Evolutionary conservation across 1,140 invertebrate species (phyloP).

Genomic region (Calliphora vicina): DNA sequence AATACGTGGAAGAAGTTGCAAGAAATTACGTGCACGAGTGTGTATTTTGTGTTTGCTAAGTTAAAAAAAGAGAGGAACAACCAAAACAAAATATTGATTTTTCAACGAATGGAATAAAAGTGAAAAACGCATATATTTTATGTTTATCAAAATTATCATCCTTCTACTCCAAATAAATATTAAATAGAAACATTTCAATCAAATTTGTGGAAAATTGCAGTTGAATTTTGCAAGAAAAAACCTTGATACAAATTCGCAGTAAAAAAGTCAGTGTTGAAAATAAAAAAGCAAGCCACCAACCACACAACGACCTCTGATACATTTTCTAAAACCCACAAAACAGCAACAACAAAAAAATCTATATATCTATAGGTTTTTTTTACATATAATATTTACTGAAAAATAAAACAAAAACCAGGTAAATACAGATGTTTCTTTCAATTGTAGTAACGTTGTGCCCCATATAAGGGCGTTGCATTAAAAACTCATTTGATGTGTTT

Average conservation of each 20-base stretch:
- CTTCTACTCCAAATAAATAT: not conserved
- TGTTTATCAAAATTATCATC: not conserved
- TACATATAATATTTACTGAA: not conserved
- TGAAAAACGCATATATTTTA: not conserved
- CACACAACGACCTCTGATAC: constrained; percentile 3
- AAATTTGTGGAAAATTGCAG: not conserved
- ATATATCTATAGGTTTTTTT: too few relatives aligned
- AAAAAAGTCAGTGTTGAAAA: not conserved
- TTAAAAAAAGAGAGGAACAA: not conserved
- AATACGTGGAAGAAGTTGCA: not conserved
- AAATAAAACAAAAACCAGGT: not conserved
- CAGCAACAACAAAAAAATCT: not conserved
- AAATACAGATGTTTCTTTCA: not conserved
- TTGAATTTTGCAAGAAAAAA: not conserved
- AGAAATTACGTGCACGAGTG: not conserved
- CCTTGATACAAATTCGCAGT: not conserved
- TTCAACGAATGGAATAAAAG: not conserved
- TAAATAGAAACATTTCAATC: not conserved
- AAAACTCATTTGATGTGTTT: too few relatives aligned
- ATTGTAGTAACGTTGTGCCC: not conserved
- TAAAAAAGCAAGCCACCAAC: not conserved
- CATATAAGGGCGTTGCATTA: too few relatives aligned
- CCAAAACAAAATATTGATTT: constrained; percentile 11
- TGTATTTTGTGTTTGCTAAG: too few relatives aligned
- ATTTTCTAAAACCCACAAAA: not conserved